A percentile compares a stretch with the other conserved stretches of the same genome.
Evolutionary conservation across 1,140 invertebrate genomes (phyloP).

Genomic region (Antheraea mylitta): DNA sequence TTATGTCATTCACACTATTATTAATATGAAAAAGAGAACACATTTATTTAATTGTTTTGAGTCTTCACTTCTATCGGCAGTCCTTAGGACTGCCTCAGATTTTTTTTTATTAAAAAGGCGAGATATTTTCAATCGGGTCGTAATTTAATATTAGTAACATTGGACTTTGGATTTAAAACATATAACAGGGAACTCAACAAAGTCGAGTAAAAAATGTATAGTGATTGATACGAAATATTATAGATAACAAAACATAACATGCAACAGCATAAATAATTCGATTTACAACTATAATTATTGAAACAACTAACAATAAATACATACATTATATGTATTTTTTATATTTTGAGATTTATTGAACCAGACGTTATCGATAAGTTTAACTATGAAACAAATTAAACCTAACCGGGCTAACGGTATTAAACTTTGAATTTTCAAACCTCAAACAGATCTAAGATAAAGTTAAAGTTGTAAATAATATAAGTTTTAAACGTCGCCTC

Average conservation of each 20-base stretch:
- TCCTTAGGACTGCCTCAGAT: too few relatives aligned
- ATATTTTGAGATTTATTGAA: neutral
- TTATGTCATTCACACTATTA: too few relatives aligned
- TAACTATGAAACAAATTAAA: constrained; percentile 1
- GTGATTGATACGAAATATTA: too few relatives aligned
- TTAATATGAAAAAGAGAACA: too few relatives aligned
- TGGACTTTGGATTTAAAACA: too few relatives aligned
- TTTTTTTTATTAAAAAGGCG: too few relatives aligned
- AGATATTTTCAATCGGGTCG: too few relatives aligned
- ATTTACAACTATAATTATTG: neutral
- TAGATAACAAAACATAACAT: neutral
- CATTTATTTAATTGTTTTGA: too few relatives aligned
- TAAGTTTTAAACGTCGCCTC: constrained; percentile 63
- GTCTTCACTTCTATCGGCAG: too few relatives aligned
- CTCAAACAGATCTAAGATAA: constrained; percentile 60
- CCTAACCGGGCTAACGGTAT: constrained; percentile 31
- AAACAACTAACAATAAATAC: neutral
- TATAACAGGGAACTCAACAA: too few relatives aligned
- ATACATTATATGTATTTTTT: neutral
- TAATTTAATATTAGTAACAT: too few relatives aligned
- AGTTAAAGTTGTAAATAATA: constrained; percentile 68
- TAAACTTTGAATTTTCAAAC: constrained; percentile 35
- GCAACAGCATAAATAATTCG: neutral
- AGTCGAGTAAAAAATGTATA: too few relatives aligned
- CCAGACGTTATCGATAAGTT: neutral